Evolutionary conservation across 2,888 invertebrate genomes (phyloP), one percentile per base, ranked within the genome.

Genomic region (Apamea anceps): DNA sequence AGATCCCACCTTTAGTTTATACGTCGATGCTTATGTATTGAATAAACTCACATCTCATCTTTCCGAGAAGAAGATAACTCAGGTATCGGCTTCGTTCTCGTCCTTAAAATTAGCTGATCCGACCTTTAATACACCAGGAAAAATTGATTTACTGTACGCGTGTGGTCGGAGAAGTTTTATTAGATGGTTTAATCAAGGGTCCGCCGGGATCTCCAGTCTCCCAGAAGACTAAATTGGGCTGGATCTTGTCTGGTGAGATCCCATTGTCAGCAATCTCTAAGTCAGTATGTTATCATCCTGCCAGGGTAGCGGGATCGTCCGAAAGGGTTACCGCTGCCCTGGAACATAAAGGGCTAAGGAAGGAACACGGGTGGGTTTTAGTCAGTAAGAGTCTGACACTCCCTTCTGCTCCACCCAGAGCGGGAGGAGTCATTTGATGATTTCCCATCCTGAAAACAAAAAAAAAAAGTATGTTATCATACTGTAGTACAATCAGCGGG

Each of bases 11-110:
- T 70, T 21, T 70, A 12, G 51, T 51, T 70, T 70, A 10, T 51
- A 32, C 13, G 51, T 51, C 70, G 70, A 54, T 51, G 70, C 51
- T 70, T 70, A 70, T 54, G 51, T 70, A 54, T 70, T 70, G 13
- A 70, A 37, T 51, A 51, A 2, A 13, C 32, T 70, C 25, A 70
- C 51, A 25, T 28, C 62, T 2, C n/a, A 15, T 28, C 13, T 62
- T 28, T 15, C 62, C 2, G 62, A 62, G 28, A 37, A 15, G 54
- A 37, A 54, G 37, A n/a, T 71, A 25, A 12, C 15, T 28, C 37
- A 71, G 15, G 37, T 37, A 25, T 37, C 37, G 37, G 5, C 54
- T 15, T 37, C 6, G 7, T 71, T 71, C 8, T 37, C 37, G 1
- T 51, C 70, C 3, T 37, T 71, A 70, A 12, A 70, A 71, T 54